Base-by-base conservation (phyloP, 2,888 invertebrate species). In the Oegoconia quadripuncta region DNA sequence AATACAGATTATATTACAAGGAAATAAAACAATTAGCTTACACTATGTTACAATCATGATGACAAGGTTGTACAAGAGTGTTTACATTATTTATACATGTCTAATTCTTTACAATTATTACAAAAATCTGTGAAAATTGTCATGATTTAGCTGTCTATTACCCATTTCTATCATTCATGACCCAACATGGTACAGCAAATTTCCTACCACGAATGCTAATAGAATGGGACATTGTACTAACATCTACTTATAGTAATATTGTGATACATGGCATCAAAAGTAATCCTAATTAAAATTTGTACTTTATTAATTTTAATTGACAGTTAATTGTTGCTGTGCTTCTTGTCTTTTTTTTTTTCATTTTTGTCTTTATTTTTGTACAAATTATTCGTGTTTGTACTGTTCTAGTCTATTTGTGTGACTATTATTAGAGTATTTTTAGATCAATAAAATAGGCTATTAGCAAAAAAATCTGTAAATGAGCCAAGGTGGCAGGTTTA, bases 261-360 rank as follows among this genome's bases (percentile, higher is more conserved):
- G 57, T 66, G 64, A 67, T 64, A 67, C 72, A 80, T 80, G 79
- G 80, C 80, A 78, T 72, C 70, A 57, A 55, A n/a, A n/a, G n/a
- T 34, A 56, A 42, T 51, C 59, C 57, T 64, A 64, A 44, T 60
- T 57, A 59, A 59, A 61, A 64, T 79, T 79, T 77, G 77, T 79
- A 79, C 79, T 77, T 65, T 53, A 52, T 16, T 60, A 55, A 57
- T 49, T 54, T 46, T 49, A 3, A n/a, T 30, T 32, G 12, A 7
- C 16, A 3, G n/a, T 31, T 11, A 23, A 12, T 36, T 18, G 13
- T 14, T 17, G 18, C 7, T 11, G 6, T 13, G 17, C 9, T 20
- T 26, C 3, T 44, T 37, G 46, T 55, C 40, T 48, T 49, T 48
- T 37, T 45, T 33, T 35, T 45, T 55, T 47, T 37, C 43, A 14